Percentiles rank a stretch among this genome's conserved stretches.
Evolutionary conservation across 2,797 vertebrate genomes (phyloP).

Genomic region (Intellagama lesueurii): DNA sequence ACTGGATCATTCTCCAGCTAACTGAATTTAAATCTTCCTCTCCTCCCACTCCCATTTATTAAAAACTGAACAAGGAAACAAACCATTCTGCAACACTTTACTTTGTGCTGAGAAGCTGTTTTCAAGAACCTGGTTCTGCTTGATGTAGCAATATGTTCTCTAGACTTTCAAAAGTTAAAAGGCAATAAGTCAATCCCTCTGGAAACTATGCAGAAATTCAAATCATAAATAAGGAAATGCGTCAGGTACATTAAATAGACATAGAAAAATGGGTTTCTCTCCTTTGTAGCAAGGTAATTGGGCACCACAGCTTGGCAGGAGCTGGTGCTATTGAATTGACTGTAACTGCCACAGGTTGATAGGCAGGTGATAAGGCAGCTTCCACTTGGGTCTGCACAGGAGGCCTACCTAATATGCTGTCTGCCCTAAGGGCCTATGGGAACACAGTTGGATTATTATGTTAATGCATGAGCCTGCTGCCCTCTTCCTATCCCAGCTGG

Average conservation of each 20-base stretch:
- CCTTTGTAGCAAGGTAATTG: slow-evolving; percentile 75
- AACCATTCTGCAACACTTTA: slow-evolving; percentile 8
- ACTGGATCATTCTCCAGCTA: background rate
- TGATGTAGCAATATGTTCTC: slow-evolving; percentile 27
- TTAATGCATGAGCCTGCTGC: slow-evolving; percentile 98
- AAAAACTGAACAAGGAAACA: slow-evolving; percentile 10
- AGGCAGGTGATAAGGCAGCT: slow-evolving; percentile 86
- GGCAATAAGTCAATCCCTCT: slow-evolving; percentile 36
- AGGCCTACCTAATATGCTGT: slow-evolving; percentile 95
- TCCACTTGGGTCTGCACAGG: slow-evolving; percentile 80
- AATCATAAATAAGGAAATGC: slow-evolving; percentile 54
- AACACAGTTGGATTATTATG: slow-evolving; percentile 99
- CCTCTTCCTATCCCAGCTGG: slow-evolving; percentile 98
- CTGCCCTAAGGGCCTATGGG: slow-evolving; percentile 97
- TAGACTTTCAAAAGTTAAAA: slow-evolving; percentile 63
- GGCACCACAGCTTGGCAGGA: slow-evolving; percentile 72
- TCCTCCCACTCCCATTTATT: background rate
- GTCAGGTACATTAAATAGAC: slow-evolving; percentile 56
- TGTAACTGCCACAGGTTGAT: slow-evolving; percentile 92
- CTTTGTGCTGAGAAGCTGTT: slow-evolving; percentile 40
- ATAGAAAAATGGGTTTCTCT: slow-evolving; percentile 64
- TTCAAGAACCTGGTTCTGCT: slow-evolving; percentile 35
- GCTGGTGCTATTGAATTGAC: slow-evolving; percentile 68
- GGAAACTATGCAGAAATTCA: slow-evolving; percentile 14
- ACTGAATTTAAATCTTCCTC: background rate